Base-by-base conservation (phyloP, 2,113 vertebrate species). In the Hydropotes inermis region DNA sequence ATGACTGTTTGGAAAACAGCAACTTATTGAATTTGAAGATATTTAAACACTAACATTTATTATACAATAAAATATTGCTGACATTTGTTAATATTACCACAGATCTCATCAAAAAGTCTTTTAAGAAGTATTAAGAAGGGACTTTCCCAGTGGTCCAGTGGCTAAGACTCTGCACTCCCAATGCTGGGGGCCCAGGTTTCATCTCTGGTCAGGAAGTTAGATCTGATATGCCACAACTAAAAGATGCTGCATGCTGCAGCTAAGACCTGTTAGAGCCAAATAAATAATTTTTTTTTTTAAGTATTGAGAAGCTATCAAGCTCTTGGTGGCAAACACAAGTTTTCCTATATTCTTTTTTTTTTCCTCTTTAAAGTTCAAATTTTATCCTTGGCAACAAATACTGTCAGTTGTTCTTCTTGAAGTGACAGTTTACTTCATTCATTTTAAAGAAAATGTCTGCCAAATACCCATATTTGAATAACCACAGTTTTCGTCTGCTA, bases 311-410 rank as follows among this genome's bases (percentile, higher is more conserved):
- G 52, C 27, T 96, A 83, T 39, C 28, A 91, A 61, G 11, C 82
- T 95, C 47, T 78, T 45, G 28, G 28, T 45, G 8, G 36, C 21
- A 78, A 43, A 74, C 58, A 88, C 10, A 64, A 36, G n/a, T 83
- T 88, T 92, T 91, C 60, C 15, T 50, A 81, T 57, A 67, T 39
- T 78, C 25, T 45, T 58, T 58, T 61, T 14, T 76, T 54, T 81
- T 60, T 33, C 43, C n/a, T 5, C 36, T 64, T 95, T 87, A 64
- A 92, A 81, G 47, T 30, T 91, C 76, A 67, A 82, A 81, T 89
- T 70, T 94, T 67, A 88, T 76, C 47, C 61, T 91, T 67, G 47
- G 57, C 94, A 95, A 95, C 21, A 79, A 91, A 95, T 55, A 91
- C 17, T 91, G 83, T 79, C 82, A 91, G 47, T 90, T 64, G 70